These are phyloP conservation scores for Psix sp. DNA, from an alignment of 1,140 invertebrate species.

Conservation along the genomic window DNA sequence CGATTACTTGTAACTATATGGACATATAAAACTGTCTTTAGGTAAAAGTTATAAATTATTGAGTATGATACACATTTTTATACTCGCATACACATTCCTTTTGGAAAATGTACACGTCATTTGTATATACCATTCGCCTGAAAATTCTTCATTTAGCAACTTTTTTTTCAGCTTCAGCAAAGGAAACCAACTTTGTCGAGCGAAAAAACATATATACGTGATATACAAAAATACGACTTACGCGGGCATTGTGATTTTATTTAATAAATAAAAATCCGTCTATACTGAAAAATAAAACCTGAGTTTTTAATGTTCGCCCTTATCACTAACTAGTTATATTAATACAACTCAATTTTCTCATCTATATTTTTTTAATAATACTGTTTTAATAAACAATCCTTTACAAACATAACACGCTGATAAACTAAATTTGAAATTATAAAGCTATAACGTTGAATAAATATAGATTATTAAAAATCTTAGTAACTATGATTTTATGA, in stretches of 20 bases:
- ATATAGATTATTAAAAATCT: too few species aligned
- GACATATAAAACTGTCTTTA: slow-evolving; percentile 63
- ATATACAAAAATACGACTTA: slow-evolving; percentile 68
- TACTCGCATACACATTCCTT: slow-evolving; percentile 57
- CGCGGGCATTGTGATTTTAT: slow-evolving; percentile 69
- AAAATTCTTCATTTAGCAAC: slow-evolving; percentile 52
- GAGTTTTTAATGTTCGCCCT: too few species aligned
- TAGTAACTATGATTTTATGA: too few species aligned
- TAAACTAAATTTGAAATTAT: too few species aligned
- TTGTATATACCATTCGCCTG: slow-evolving; percentile 62
- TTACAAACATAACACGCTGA: too few species aligned
- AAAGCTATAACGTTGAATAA: too few species aligned
- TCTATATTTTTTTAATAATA: too few species aligned
- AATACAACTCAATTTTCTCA: too few species aligned
- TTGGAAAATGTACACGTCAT: slow-evolving; percentile 62
- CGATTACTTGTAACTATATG: slow-evolving; percentile 63
- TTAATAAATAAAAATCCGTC: slow-evolving; percentile 70
- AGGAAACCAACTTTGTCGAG: slow-evolving; percentile 62
- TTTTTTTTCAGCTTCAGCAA: slow-evolving; percentile 60
- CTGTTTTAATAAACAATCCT: too few species aligned
- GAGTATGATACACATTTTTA: slow-evolving; percentile 61
- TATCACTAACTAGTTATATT: too few species aligned
- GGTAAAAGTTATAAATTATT: slow-evolving; percentile 59
- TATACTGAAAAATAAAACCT: slow-evolving; percentile 52
- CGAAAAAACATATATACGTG: slow-evolving; percentile 63